These are phyloP conservation scores for Habroteleia sp. DNA, from an alignment of 2,888 invertebrate genomes.

Conservation along the genomic window DNA sequence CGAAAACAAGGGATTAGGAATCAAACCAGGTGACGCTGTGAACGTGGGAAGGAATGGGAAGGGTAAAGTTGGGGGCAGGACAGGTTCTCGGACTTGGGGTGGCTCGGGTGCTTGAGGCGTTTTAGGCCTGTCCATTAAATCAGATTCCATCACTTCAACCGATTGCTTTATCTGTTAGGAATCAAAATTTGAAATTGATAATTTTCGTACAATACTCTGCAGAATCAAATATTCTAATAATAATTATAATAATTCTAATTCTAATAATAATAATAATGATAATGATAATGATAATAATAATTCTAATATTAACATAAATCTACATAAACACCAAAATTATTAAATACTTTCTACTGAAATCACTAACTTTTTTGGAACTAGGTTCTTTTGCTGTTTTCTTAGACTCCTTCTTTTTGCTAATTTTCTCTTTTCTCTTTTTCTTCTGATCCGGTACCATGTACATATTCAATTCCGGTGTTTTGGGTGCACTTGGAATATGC, in stretches of 20 bases:
- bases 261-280: too few species aligned
- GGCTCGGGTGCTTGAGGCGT: slow-evolving; percentile 78
- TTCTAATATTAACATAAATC: too few species aligned
- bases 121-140: slow-evolving; percentile 77
- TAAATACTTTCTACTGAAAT: too few species aligned
- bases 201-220: too few species aligned
- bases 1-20: slow-evolving; percentile 84
- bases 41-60: slow-evolving; percentile 80
- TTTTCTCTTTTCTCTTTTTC: slow-evolving; percentile 84
- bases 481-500: slow-evolving; percentile 83
- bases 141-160: slow-evolving; percentile 70
- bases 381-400: slow-evolving; percentile 77
- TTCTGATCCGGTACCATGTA: slow-evolving; percentile 82
- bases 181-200: slow-evolving; percentile 18
- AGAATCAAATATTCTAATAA: too few species aligned
- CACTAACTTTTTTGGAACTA: slow-evolving; percentile 75
- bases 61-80: slow-evolving; percentile 82
- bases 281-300: too few species aligned
- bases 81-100: slow-evolving; percentile 72
- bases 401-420: slow-evolving; percentile 82
- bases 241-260: too few species aligned
- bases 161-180: slow-evolving; percentile 71
- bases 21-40: slow-evolving; percentile 83
- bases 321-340: too few species aligned
- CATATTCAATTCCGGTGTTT: slow-evolving; percentile 83